Evolutionary conservation across 2,797 vertebrate genomes (phyloP).

Genomic region (Lemur catta): DNA sequence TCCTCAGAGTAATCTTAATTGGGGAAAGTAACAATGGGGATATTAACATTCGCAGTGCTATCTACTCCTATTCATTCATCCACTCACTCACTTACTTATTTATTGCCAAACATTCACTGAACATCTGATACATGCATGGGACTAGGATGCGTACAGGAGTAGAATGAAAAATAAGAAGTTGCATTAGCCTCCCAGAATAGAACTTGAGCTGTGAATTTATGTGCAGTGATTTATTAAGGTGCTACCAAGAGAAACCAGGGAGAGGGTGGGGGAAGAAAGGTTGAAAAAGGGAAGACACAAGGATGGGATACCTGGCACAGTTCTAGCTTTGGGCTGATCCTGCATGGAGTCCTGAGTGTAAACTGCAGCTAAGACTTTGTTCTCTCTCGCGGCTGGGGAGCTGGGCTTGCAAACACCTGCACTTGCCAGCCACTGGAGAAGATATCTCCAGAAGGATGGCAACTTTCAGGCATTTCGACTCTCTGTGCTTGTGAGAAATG

Average conservation of each 20-base stretch:
- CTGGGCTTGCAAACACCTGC: not conserved
- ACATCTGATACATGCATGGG: not conserved
- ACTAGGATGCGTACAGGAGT: too few species aligned
- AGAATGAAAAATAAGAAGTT: not conserved
- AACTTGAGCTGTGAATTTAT: not conserved
- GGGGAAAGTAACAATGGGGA: not conserved
- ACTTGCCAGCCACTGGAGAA: too few species aligned
- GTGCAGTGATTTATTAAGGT: not conserved
- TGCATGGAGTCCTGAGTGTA: too few species aligned
- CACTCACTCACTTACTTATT: not conserved
- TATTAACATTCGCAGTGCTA: not conserved
- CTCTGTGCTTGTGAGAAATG: not conserved
- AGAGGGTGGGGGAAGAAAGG: not conserved
- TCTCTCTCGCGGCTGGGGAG: not conserved
- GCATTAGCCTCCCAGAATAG: not conserved
- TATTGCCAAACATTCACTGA: not conserved
- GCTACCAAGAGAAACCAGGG: not conserved
- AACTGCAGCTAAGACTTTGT: not conserved
- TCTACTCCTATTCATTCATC: not conserved
- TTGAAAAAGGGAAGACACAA: not conserved
- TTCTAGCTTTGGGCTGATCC: not conserved
- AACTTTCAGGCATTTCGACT: too few species aligned
- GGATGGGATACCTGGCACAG: not conserved
- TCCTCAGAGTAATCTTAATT: not conserved
- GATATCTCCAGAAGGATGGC: not conserved